phyloP scores from a whole-genome alignment of 2,113 vertebrate genomes.

The Cariama cristata region DNA sequence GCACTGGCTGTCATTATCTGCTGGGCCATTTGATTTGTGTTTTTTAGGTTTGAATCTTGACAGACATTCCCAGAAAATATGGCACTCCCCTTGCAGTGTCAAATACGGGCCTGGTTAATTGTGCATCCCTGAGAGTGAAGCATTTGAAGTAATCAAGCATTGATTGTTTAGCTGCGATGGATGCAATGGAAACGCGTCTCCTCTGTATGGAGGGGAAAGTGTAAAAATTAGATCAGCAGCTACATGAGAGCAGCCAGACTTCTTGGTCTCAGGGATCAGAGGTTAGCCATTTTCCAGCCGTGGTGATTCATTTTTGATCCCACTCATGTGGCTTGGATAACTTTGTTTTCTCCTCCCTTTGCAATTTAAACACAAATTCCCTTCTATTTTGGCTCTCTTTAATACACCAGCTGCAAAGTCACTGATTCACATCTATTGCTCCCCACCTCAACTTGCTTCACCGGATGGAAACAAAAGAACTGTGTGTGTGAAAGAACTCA shows the following conservation, averaged over 20 bases:
- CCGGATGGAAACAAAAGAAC: neutral
- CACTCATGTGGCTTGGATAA: neutral
- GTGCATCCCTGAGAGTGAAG: constrained; percentile 21
- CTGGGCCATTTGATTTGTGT: constrained; percentile 39
- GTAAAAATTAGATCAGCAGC: constrained; percentile 49
- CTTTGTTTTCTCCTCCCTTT: neutral
- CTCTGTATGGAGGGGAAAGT: neutral
- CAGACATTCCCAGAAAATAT: constrained; percentile 26
- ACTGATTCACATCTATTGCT: neutral
- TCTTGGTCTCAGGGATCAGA: constrained; percentile 23
- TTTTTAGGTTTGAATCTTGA: constrained; percentile 27
- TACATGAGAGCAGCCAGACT: neutral
- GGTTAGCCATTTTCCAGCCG: constrained; percentile 41
- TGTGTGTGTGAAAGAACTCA: neutral
- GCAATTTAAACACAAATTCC: neutral
- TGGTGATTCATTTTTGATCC: constrained; percentile 43
- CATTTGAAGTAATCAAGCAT: neutral
- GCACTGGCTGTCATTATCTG: constrained; percentile 38
- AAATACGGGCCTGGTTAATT: constrained; percentile 5
- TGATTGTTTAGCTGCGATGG: constrained; percentile 15
- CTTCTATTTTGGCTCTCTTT: neutral
- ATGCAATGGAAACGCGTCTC: neutral
- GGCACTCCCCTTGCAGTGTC: neutral
- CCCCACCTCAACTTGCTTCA: neutral
- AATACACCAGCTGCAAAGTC: neutral